Base-by-base conservation (phyloP, 2,888 invertebrate genomes). In the Scelioninae gen. 1 region DNA sequence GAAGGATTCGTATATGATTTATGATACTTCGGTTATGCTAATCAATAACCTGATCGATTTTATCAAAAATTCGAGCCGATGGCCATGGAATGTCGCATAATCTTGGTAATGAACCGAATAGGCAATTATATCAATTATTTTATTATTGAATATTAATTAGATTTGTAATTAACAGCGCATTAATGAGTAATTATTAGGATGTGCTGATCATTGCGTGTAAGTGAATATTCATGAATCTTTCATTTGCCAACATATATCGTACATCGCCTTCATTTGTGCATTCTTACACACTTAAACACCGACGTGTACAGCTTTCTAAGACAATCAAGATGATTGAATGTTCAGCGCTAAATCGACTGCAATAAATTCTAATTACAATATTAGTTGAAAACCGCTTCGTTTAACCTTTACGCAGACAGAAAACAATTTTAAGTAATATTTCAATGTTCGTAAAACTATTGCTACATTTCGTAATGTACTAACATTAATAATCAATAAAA, bases 291-390 rank as follows among this genome's bases (percentile, higher is more conserved):
- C 16, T 8, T 56, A 29, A 43, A 55, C 38, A n/a, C 34, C 15
- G 55, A 62, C 56, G 40, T 32, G 47, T 55, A 7, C 29, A 71
- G 29, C 43, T 45, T 56, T 63, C 63, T 56, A 71, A 69, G 69
- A 78, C 71, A 78, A 78, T 78, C 78, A 71, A 63, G 63, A 71
- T 78, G 78, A 71, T 69, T 49, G 78, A 78, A 69, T 56, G 71
- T 63, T 71, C 78, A 40, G 49, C 31, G 55, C 69, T 69, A 71
- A 78, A 78, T 77, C 69, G 68, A 69, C 60, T 62, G 77, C 68
- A 69, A 77, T 77, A 77, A 77, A 77, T 77, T 62, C 62, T 77
- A 77, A 77, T 77, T 77, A 77, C 62, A 63, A 55, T 77, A 66
- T 77, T 55, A 55, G 77, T 77, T 69, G 23, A 62, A 66, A 77